These are phyloP conservation scores for Caerostris darwini DNA, from an alignment of 1,140 invertebrate genomes.

Conservation along the genomic window DNA sequence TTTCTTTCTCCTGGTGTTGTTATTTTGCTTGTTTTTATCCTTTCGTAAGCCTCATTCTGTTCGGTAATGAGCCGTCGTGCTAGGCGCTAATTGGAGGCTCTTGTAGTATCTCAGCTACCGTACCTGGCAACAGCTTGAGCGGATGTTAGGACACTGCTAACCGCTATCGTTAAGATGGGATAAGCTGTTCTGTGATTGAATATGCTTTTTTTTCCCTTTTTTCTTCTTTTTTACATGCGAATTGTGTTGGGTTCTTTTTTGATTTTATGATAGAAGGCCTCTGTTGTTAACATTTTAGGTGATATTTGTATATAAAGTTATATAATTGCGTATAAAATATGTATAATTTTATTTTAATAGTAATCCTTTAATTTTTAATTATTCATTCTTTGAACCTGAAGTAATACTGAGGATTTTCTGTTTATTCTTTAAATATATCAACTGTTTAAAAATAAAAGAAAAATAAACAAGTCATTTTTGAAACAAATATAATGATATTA, in stretches of 20 bases:
- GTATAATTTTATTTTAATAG: too few relatives aligned
- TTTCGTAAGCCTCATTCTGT: conserved; percentile 58
- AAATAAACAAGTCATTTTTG: too few relatives aligned
- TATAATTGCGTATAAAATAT: too few relatives aligned
- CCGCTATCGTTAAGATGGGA: conserved; percentile 60
- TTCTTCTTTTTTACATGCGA: not conserved
- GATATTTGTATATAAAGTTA: too few relatives aligned
- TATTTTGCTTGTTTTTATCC: conserved; percentile 58
- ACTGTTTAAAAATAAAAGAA: too few relatives aligned
- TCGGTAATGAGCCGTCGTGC: conserved; percentile 69
- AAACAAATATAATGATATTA: too few relatives aligned
- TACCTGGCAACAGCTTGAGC: conserved; percentile 70
- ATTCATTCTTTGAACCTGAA: too few relatives aligned
- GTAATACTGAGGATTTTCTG: too few relatives aligned
- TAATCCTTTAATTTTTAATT: too few relatives aligned
- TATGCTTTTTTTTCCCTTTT: not conserved
- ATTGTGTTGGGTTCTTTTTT: not conserved
- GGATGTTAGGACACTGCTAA: conserved; percentile 50
- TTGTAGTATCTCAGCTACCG: conserved; percentile 51
- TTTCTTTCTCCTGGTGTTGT: conserved; percentile 36
- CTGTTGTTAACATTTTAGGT: too few relatives aligned
- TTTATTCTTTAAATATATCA: too few relatives aligned
- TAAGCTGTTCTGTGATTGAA: conserved; percentile 61
- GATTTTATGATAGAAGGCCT: not conserved
- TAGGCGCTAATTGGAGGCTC: conserved; percentile 67